These are phyloP conservation scores for Turdus rufiventris DNA, from an alignment of 2,113 vertebrate species.

Conservation along the genomic window DNA sequence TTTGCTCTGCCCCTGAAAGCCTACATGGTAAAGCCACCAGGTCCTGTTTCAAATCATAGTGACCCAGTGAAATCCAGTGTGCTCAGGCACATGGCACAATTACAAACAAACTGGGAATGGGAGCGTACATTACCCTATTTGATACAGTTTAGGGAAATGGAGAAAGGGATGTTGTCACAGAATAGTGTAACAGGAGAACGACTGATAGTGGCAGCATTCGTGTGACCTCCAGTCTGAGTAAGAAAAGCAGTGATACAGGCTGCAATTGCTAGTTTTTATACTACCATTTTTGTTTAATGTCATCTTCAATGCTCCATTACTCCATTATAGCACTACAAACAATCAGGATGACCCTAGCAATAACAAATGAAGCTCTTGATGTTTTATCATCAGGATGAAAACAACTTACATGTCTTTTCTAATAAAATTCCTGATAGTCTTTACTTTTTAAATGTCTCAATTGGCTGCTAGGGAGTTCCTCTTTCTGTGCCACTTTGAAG, in stretches of 20 bases:
- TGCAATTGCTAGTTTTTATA: neutral
- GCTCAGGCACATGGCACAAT: neutral
- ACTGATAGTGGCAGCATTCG: neutral
- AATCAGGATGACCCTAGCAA: conserved; percentile 17
- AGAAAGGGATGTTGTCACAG: neutral
- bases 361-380: conserved; percentile 31
- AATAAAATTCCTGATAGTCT: conserved; percentile 24
- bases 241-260: neutral
- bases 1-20: neutral
- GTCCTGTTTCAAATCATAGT: neutral
- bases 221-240: neutral
- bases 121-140: neutral
- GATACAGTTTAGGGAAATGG: neutral
- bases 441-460: conserved; percentile 11
- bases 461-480: conserved; percentile 39
- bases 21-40: neutral
- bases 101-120: neutral
- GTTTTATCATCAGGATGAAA: conserved; percentile 23
- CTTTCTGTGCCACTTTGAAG: conserved; percentile 30
- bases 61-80: neutral
- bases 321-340: conserved; percentile 34
- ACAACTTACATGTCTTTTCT: conserved; percentile 17
- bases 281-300: neutral
- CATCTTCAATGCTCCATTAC: conserved; percentile 17
- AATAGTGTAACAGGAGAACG: neutral